These are phyloP conservation scores for Branchipolynoe longqiensis DNA, from an alignment of 2,888 invertebrate species.

Conservation along the genomic window DNA sequence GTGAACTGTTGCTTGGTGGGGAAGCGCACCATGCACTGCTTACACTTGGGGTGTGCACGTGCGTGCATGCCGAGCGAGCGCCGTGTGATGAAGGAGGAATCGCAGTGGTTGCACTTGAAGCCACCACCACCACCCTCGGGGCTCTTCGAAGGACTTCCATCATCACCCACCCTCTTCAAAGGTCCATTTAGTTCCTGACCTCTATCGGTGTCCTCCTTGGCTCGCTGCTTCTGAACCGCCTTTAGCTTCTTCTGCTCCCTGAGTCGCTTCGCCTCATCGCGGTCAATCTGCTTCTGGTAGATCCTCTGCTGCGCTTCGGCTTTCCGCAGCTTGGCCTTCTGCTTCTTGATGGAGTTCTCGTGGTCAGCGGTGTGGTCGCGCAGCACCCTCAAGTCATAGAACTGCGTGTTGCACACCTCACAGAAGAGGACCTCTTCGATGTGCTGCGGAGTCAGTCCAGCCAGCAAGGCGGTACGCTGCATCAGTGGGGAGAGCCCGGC, in stretches of 20 bases:
- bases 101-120: constrained; percentile 12
- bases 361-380: background rate
- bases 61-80: constrained; percentile 8
- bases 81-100: background rate
- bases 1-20: background rate
- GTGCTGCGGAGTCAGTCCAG: background rate
- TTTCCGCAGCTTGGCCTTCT: constrained; percentile 66
- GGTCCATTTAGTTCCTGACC: background rate
- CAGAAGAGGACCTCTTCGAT: background rate
- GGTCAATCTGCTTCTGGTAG: background rate
- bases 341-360: constrained; percentile 60
- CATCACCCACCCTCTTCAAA: no score
- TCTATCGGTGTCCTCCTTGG: background rate
- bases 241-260: constrained; percentile 3
- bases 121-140: background rate
- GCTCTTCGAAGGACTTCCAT: background rate
- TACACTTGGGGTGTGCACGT: constrained; percentile 37
- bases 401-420: constrained; percentile 28
- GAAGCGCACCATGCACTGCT: background rate
- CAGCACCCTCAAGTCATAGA: background rate
- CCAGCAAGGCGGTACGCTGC: background rate
- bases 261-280: background rate
- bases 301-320: constrained; percentile 55
- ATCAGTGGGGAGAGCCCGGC: no score
- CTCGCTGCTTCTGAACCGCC: background rate